Evolutionary conservation across 2,888 invertebrate species (phyloP).

Genomic region (Sipunculus nudus): DNA sequence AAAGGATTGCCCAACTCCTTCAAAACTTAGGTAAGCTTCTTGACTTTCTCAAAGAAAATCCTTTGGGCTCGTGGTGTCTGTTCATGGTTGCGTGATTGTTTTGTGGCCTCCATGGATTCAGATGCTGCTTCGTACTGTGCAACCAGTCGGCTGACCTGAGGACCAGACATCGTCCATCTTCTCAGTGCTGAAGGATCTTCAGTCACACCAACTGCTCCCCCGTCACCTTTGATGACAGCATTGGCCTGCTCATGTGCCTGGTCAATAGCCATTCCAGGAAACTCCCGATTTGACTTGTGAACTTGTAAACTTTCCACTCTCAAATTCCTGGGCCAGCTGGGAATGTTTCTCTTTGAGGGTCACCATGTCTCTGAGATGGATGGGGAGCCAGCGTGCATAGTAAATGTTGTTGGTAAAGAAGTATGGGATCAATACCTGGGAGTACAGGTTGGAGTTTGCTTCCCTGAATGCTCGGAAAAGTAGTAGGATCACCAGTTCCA

Average conservation of each 20-base stretch:
- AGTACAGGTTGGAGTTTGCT: slow-evolving; percentile 28
- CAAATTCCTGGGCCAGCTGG: slow-evolving; percentile 33
- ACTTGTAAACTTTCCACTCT: slow-evolving; percentile 39
- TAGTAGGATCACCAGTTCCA: slow-evolving; percentile 16
- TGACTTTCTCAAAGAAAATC: slow-evolving; percentile 8
- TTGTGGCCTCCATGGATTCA: background rate
- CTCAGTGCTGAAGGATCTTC: slow-evolving; percentile 38
- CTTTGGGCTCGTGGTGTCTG: slow-evolving; percentile 1
- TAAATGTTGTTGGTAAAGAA: slow-evolving; percentile 40
- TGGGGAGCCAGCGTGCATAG: slow-evolving; percentile 45
- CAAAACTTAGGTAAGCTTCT: too few relatives aligned
- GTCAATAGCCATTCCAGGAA: slow-evolving; percentile 41
- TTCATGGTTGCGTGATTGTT: slow-evolving; percentile 6
- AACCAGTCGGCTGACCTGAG: slow-evolving; percentile 34
- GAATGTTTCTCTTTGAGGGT: slow-evolving; percentile 34
- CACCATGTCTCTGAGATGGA: slow-evolving; percentile 42
- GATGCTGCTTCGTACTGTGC: slow-evolving; percentile 4
- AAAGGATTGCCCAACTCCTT: too few relatives aligned
- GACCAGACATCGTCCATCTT: slow-evolving; percentile 46
- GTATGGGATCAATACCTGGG: slow-evolving; percentile 31
- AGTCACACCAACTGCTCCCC: slow-evolving; percentile 40
- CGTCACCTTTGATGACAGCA: slow-evolving; percentile 43
- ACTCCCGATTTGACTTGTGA: slow-evolving; percentile 33
- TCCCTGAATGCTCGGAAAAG: slow-evolving; percentile 27
- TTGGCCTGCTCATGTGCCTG: too few relatives aligned